Evolutionary conservation across 2,113 vertebrate genomes (phyloP).

Genomic region (Lophotis ruficrista): DNA sequence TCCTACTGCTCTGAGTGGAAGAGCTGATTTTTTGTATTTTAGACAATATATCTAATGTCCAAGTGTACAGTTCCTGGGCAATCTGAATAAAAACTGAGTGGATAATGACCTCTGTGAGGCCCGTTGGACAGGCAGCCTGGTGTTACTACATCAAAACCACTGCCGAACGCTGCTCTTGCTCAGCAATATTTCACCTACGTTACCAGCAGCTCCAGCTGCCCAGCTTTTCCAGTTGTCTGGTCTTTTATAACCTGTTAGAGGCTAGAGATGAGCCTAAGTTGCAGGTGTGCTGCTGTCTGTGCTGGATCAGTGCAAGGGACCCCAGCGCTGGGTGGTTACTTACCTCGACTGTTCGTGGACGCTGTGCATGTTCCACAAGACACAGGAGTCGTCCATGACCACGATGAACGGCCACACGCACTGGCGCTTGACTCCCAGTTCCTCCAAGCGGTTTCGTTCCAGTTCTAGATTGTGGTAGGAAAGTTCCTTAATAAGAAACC

Average conservation of each 20-base stretch:
- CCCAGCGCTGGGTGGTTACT: not conserved
- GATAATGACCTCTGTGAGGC: not conserved
- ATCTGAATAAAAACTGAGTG: not conserved
- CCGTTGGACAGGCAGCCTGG: not conserved
- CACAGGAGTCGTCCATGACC: constrained; percentile 96
- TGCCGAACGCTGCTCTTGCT: not conserved
- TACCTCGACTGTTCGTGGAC: constrained; percentile 80
- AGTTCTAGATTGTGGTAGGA: constrained; percentile 97
- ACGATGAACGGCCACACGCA: constrained; percentile 96
- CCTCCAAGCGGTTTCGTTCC: constrained; percentile 92
- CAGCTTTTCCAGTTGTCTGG: not conserved
- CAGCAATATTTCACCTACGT: accelerated
- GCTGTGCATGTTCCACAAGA: constrained; percentile 90
- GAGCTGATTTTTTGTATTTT: not conserved
- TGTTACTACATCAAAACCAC: not conserved
- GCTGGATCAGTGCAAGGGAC: not conserved
- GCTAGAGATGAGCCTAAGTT: not conserved
- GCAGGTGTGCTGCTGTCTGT: not conserved
- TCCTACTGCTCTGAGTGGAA: not conserved
- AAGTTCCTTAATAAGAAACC: constrained; percentile 97
- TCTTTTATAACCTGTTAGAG: not conserved
- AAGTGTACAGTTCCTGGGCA: not conserved
- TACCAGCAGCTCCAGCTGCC: not conserved
- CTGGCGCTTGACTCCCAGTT: constrained; percentile 89
- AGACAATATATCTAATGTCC: not conserved